phyloP scores from a whole-genome alignment of 2,113 vertebrate species.

The Nothobranchius furzeri region DNA sequence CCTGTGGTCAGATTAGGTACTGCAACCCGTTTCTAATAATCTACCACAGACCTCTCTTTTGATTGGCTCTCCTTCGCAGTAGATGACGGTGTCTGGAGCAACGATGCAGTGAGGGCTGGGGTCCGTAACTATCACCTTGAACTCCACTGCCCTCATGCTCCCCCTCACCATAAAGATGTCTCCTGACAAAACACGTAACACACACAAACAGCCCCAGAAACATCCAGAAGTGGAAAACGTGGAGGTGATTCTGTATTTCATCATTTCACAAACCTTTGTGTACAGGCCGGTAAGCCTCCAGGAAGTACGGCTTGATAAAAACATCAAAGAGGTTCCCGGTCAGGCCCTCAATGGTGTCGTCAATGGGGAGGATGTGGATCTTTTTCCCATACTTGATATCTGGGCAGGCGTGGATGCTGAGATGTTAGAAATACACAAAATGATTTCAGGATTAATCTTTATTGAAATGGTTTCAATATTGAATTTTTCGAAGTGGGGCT shows the following conservation, averaged over 20 bases:
- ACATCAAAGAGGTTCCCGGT: constrained; percentile 96
- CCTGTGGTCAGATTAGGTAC: too few relatives aligned
- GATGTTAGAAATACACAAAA: constrained; percentile 7
- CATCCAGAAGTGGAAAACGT: background rate
- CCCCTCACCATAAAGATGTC: constrained; percentile 95
- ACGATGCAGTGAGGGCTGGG: constrained; percentile 94
- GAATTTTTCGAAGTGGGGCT: too few relatives aligned
- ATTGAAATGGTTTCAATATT: too few relatives aligned
- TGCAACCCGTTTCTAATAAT: too few relatives aligned
- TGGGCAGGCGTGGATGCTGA: constrained; percentile 92
- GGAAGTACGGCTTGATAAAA: constrained; percentile 94
- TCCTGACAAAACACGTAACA: constrained; percentile 69
- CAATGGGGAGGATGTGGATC: constrained; percentile 92
- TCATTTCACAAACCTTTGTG: constrained; percentile 81
- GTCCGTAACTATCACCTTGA: constrained; percentile 96
- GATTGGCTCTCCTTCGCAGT: constrained; percentile 95
- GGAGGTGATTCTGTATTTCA: background rate
- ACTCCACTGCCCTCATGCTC: constrained; percentile 96
- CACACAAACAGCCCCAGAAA: background rate
- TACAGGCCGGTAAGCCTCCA: constrained; percentile 94
- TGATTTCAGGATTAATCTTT: background rate
- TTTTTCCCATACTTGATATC: constrained; percentile 96
- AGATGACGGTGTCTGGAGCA: constrained; percentile 95
- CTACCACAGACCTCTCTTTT: constrained; percentile 86
- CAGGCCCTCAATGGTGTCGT: constrained; percentile 94